Evolutionary conservation across 2,113 vertebrate genomes (phyloP).

Genomic region (human): GRCh38 chr21:34055501-34056000

Average conservation of each 20-base stretch:
- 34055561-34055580: neutral
- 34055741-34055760: neutral
- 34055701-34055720: neutral
- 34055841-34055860: neutral
- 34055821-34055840: neutral
- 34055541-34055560: neutral
- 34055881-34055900: too few relatives aligned
- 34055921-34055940: too few relatives aligned
- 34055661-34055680: neutral
- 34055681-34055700: too few relatives aligned
- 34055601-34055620: neutral
- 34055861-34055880: too few relatives aligned
- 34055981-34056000: too few relatives aligned
- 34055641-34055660: neutral
- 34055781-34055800: neutral
- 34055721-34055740: neutral
- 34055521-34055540: neutral
- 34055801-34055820: neutral
- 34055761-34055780: neutral
- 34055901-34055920: too few relatives aligned
- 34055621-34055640: neutral
- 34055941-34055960: too few relatives aligned
- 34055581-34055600: neutral
- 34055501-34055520: neutral
- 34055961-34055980: too few relatives aligned